Conservation (phyloP, 2,888 invertebrate genomes). For the Drosophila neotestacea region DNA sequence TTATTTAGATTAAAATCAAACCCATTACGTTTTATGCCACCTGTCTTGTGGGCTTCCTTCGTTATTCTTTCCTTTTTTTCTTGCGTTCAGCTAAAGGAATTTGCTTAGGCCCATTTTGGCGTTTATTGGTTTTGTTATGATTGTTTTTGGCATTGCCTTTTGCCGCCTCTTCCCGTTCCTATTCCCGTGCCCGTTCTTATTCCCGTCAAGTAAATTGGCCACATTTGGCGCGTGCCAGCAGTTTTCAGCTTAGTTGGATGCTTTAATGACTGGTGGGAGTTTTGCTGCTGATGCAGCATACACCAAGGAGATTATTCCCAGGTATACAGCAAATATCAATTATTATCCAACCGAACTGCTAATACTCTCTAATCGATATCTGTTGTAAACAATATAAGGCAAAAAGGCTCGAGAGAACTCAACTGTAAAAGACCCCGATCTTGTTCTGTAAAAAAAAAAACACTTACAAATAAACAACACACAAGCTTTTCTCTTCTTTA, state of each 20-base stretch:
- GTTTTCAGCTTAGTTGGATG: slow-evolving; percentile 60
- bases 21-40: slow-evolving; percentile 74
- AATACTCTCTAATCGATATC: slow-evolving; percentile 16
- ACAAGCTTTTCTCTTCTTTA: too few species aligned
- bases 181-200: not conserved
- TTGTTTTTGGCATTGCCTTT: slow-evolving; percentile 61
- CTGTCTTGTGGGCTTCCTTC: slow-evolving; percentile 51
- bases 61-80: slow-evolving; percentile 20
- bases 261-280: slow-evolving; percentile 65
- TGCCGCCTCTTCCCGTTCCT: slow-evolving; percentile 7
- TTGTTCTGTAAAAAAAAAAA: too few species aligned
- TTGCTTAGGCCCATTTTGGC: slow-evolving; percentile 32
- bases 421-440: too few species aligned
- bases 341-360: slow-evolving; percentile 12
- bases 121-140: slow-evolving; percentile 71
- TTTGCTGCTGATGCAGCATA: slow-evolving; percentile 26
- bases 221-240: slow-evolving; percentile 71
- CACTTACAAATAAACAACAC: too few species aligned
- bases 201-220: slow-evolving; percentile 63
- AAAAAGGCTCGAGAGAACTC: too few species aligned
- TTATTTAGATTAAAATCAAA: slow-evolving; percentile 81
- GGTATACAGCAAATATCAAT: slow-evolving; percentile 21
- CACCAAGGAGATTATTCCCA: slow-evolving; percentile 39
- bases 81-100: slow-evolving; percentile 20
- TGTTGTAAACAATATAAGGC: not conserved